Base-by-base conservation (phyloP, 2,113 vertebrate species). In the Nothocercus nigrocapillus region DNA sequence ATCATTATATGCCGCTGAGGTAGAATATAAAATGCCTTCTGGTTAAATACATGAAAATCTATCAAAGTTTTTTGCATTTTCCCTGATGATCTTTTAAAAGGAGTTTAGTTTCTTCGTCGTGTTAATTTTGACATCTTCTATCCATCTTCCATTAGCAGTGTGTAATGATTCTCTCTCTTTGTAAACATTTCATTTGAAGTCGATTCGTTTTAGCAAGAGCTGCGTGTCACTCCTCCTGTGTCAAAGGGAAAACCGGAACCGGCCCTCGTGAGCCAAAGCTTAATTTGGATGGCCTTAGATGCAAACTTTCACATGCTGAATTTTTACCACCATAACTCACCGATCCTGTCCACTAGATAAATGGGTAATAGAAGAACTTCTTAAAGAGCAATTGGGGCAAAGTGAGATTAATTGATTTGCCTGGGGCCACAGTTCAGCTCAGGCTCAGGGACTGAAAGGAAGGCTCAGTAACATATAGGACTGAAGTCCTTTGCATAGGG, bases 1-100 rank as follows among this genome's bases (percentile, higher is more conserved):
- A 95, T 97, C 95, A 97, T 97, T 56, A 45, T 90, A 74, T 96
- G 58, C 78, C 91, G 92, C 90, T 70, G 44, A 95, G 85, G 85
- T 91, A 80, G 70, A 93, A 94, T 1, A 94, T 87, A 93, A 93
- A 92, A 90, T 2, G 32, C 73, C 30, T 96, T 96, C 96, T 86
- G 66, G 44, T 95, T 93, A 88, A 87, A 69, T 62, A 44, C n/a
- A 6, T 63, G 18, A 21, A 78, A 72, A 34, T 51, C 27, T 51
- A 8, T 64, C 45, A 28, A 72, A 70, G 54, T 36, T 11, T 11
- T 45, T 90, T 54, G 44, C 42, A 53, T 83, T 94, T 73, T 58
- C 11, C 12, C 9, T 24, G 11, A 2, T 45, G 76, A 11, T 59
- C 58, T 91, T 94, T 75, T 47, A 18, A 47, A 44, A 61, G 56